Evolutionary conservation across 2,797 vertebrate genomes (phyloP), one percentile per base, ranked within the genome.

Genomic region (Helostoma temminkii): DNA sequence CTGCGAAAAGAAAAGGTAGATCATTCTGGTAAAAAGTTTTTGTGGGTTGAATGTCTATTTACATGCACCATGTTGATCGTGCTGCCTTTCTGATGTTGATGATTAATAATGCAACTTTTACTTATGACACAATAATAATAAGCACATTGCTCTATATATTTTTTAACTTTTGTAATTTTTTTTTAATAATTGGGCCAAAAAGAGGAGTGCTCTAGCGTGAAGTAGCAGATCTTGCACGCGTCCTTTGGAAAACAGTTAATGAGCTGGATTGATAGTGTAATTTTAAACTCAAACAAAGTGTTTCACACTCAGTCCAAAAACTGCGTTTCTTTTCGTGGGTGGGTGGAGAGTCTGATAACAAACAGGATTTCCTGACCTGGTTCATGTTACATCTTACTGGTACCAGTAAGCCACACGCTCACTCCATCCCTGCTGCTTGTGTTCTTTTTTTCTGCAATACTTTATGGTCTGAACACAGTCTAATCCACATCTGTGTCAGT

Each of bases 321-420:
- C 12, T 3, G 39, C 3, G 1, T 15, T 7, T 57, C 50, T 18
- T 14, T 9, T 62, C 11, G 41, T 28, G 6, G 5, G n/a, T 11
- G n/a, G 19, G 9, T 43, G n/a, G n/a, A 21, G 41, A n/a, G 37
- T 60, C 48, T 53, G n/a, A 52, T 52, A 49, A 59, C 3, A 36
- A 30, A 37, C 54, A 50, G 50, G 10, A 45, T 53, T 65, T 65
- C 30, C 12, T 34, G 21, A 15, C 15, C n/a, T 18, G 30, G 48
- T 57, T 77, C 1, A 7, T 55, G 34, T 43, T 60, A 26, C 43
- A 28, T 71, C 36, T 57, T 11, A 9, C 46, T 57, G 55, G 55
- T 58, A 47, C 57, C 66, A 63, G 68, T 57, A 70, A n/a, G 61
- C 57, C 52, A 74, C 56, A 15, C 12, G 11, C 68, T 73, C 21